Percentiles rank a stretch among this genome's conserved stretches.
Conservation (phyloP, 2,888 invertebrate genomes). For the Ganaspis brasiliensis region DNA sequence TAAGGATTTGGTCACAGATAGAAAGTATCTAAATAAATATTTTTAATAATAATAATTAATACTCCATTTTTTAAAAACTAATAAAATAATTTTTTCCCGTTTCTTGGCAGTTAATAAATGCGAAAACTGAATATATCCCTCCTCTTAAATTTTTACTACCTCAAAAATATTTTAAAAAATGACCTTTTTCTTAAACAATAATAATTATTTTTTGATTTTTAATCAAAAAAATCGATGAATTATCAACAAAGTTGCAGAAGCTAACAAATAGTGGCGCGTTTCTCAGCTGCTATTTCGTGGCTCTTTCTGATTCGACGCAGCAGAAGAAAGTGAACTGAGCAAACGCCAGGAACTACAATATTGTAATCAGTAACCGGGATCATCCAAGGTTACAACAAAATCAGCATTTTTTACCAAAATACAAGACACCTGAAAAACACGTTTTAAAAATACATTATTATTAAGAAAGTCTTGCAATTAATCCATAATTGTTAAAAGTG, state of each 20-base stretch:
- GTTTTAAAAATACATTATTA: not conserved
- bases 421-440: conserved; percentile 24
- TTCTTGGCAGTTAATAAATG: too few relatives aligned
- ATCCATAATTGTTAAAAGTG: conserved; percentile 20
- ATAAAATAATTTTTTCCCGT: too few relatives aligned
- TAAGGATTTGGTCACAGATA: too few relatives aligned
- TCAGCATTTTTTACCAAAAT: conserved; percentile 25
- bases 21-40: too few relatives aligned
- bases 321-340: conserved; percentile 27
- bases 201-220: too few relatives aligned
- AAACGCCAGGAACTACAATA: conserved; percentile 14
- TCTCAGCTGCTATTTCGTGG: conserved; percentile 64
- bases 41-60: too few relatives aligned
- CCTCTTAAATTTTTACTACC: too few relatives aligned
- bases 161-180: too few relatives aligned
- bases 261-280: conserved; percentile 25
- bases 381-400: conserved; percentile 7
- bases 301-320: conserved; percentile 69
- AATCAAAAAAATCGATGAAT: not conserved
- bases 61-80: too few relatives aligned
- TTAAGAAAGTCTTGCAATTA: not conserved
- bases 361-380: conserved; percentile 15
- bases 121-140: too few relatives aligned
- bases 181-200: too few relatives aligned
- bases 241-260: not conserved